A percentile compares a stretch with the other conserved stretches of the same genome.
Conservation (phyloP, 1,140 invertebrate genomes). For the Atopsyche davidsoni region DNA sequence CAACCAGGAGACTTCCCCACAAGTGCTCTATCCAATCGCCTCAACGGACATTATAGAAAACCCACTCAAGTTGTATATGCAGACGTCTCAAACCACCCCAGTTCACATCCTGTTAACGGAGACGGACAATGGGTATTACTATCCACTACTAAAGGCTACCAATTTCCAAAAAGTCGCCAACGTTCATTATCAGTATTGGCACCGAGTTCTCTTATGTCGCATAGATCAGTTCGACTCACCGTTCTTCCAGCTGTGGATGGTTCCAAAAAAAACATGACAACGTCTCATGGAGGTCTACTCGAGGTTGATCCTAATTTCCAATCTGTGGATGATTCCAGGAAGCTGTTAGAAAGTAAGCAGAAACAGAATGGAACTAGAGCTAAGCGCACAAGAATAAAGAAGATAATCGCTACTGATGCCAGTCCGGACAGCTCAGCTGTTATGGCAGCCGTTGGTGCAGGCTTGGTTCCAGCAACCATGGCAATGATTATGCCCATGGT, state of each 20-base stretch:
- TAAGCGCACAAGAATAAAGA: conserved; percentile 35
- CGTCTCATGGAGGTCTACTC: conserved; percentile 66
- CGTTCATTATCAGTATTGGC: conserved; percentile 38
- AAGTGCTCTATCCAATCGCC: conserved; percentile 35
- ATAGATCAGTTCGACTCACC: conserved; percentile 58
- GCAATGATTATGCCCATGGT: conserved; percentile 73
- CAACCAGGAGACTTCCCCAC: conserved; percentile 60
- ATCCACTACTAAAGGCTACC: conserved; percentile 69
- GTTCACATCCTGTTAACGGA: conserved; percentile 53
- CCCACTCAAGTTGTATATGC: conserved; percentile 44
- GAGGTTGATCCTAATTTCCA: conserved; percentile 65
- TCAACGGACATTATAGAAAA: conserved; percentile 38
- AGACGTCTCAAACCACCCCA: conserved; percentile 39
- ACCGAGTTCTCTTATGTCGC: conserved; percentile 35
- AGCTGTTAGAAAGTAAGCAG: conserved; percentile 6
- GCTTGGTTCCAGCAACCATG: conserved; percentile 71
- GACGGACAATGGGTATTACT: conserved; percentile 71
- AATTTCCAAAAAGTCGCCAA: conserved; percentile 46
- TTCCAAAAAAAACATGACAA: conserved; percentile 59
- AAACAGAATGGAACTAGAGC: conserved; percentile 12
- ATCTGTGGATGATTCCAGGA: conserved; percentile 57
- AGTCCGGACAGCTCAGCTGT: conserved; percentile 52
- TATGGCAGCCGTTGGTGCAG: conserved; percentile 66
- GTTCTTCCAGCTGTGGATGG: conserved; percentile 60
- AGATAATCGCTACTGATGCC: conserved; percentile 35